Conservation (phyloP, 2,888 invertebrate genomes). For the Tineola bisselliella region DNA sequence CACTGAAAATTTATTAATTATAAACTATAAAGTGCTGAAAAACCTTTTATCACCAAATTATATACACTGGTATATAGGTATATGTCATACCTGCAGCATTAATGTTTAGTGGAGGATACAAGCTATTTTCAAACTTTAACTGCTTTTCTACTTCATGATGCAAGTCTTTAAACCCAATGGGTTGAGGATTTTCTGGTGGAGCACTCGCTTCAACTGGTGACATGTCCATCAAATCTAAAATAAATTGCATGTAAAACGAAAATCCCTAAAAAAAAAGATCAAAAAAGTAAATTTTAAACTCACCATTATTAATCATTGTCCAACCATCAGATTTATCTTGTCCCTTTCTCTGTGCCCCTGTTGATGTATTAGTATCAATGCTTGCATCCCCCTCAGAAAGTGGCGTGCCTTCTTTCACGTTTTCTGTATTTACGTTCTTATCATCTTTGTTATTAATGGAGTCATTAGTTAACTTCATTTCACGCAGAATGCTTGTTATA, state of each 20-base stretch:
- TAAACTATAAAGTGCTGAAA: too few relatives aligned
- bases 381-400: background rate
- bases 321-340: conserved; percentile 43
- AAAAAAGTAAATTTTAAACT: background rate
- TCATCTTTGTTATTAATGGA: background rate
- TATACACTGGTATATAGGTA: background rate
- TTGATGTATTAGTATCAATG: too few relatives aligned
- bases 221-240: conserved; percentile 35
- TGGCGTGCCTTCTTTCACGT: background rate
- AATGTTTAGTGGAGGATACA: conserved; percentile 43
- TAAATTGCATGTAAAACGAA: background rate
- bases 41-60: background rate
- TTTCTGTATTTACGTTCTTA: background rate
- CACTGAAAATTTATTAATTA: conserved; percentile 32
- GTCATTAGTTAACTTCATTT: background rate
- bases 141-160: conserved; percentile 41
- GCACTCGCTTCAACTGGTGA: background rate
- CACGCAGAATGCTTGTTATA: background rate
- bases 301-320: conserved; percentile 47
- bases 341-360: background rate
- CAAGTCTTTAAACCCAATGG: conserved; percentile 33
- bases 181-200: background rate
- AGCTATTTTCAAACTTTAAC: conserved; percentile 24
- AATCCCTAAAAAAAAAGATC: background rate
- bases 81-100: conserved; percentile 52